Evolutionary conservation across 2,888 invertebrate species (phyloP), one percentile per base, ranked within the genome.

Genomic region (Plagodis pulveraria): DNA sequence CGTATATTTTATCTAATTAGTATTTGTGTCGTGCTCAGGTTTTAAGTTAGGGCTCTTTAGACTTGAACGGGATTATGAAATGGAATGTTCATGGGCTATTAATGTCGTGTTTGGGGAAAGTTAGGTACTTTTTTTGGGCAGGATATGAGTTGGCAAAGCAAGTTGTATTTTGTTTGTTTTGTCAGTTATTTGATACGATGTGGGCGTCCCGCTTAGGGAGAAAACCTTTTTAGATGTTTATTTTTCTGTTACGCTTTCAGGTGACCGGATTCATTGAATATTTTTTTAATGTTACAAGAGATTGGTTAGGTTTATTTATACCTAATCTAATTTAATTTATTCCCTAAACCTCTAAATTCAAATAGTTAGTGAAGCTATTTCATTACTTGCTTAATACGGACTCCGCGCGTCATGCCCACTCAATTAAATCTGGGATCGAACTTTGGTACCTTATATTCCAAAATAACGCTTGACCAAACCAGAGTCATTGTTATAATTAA

Each of bases 11-110:
- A 41, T 32, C 59, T 73, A 71, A 76, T 73, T 71, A 69, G 65
- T 72, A 70, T 73, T 78, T 74, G 69, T 71, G 71, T 67, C 66
- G 55, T 52, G 48, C 51, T 60, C 52, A 56, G 56, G 45, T 45
- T n/a, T 34, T 38, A 33, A 51, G 44, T 51, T 60, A 7, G 32
- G 42, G 38, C n/a, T 40, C 38, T 47, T 34, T 42, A 38, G 47
- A 48, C 32, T 46, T 40, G 10, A 36, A 44, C 35, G 49, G 33
- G 52, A 44, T 22, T 45, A 50, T 54, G 52, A 54, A 54, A 54
- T 46, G 42, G 56, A 35, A 56, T 51, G 43, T 43, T 34, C n/a
- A 55, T 55, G 34, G 47, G 10, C 48, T 40, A 56, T 48, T 48
- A 33, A 11, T 42, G 52, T 49, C 48, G 2, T 48, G 48, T 40